These are phyloP conservation scores for Drosophila nigricruria DNA, from an alignment of 2,888 invertebrate genomes.

Conservation along the genomic window DNA sequence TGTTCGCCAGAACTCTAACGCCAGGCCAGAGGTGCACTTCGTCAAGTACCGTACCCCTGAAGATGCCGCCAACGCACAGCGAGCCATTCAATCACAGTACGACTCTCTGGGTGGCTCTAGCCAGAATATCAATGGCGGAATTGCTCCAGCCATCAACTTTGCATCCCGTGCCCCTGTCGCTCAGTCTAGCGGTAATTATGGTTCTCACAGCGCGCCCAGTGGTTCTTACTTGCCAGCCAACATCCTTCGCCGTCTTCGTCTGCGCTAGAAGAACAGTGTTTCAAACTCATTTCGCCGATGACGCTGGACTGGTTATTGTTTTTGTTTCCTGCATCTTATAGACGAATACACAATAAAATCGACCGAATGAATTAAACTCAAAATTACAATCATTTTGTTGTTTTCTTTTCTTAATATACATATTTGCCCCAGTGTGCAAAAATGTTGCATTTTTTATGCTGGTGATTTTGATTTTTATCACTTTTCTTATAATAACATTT, in stretches of 20 bases:
- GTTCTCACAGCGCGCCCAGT: constrained; percentile 48
- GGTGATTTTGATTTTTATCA: constrained; percentile 64
- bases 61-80: constrained; percentile 82
- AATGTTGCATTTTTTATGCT: constrained; percentile 74
- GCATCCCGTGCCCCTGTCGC: constrained; percentile 64
- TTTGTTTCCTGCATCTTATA: constrained; percentile 51
- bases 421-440: constrained; percentile 50
- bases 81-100: constrained; percentile 77
- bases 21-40: constrained; percentile 83
- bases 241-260: constrained; percentile 75
- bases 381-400: constrained; percentile 40
- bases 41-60: constrained; percentile 83
- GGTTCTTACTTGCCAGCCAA: constrained; percentile 74
- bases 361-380: constrained; percentile 42
- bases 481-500: constrained; percentile 76
- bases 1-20: constrained; percentile 63
- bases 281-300: constrained; percentile 39
- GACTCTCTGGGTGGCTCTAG: constrained; percentile 75
- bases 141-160: constrained; percentile 81
- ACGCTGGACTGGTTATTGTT: constrained; percentile 61
- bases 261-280: constrained; percentile 59
- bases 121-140: constrained; percentile 74
- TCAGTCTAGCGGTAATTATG: constrained; percentile 27
- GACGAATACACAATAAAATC: constrained; percentile 63
- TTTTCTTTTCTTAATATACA: constrained; percentile 34